Percentiles rank a stretch among this genome's conserved stretches.
phyloP scores from a whole-genome alignment of 2,888 invertebrate species.

The Actias luna region DNA sequence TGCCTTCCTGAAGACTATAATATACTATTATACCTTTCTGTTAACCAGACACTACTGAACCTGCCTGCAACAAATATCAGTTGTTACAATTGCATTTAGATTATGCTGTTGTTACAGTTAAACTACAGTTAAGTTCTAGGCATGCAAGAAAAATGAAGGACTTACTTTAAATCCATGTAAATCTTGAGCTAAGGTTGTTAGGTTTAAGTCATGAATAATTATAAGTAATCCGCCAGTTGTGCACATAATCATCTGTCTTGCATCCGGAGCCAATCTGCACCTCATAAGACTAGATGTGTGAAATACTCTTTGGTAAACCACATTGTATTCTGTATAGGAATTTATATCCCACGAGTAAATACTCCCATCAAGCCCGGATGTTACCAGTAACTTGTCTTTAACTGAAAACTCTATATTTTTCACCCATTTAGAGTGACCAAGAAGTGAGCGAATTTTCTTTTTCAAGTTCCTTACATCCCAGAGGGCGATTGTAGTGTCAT shows the following conservation, averaged over 20 bases:
- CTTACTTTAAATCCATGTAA: slow-evolving; percentile 91
- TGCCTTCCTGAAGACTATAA: too few species aligned
- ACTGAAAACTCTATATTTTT: slow-evolving; percentile 97
- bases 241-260: slow-evolving; percentile 93
- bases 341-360: slow-evolving; percentile 97
- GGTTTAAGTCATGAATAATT: slow-evolving; percentile 93
- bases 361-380: slow-evolving; percentile 96
- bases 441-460: slow-evolving; percentile 87
- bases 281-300: slow-evolving; percentile 93
- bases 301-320: slow-evolving; percentile 91
- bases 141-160: neutral
- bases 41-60: too few species aligned
- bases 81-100: too few species aligned
- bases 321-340: slow-evolving; percentile 89
- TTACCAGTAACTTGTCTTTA: slow-evolving; percentile 91
- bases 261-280: slow-evolving; percentile 92
- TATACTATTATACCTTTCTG: too few species aligned
- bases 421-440: slow-evolving; percentile 97
- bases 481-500: slow-evolving; percentile 94
- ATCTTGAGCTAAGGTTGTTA: slow-evolving; percentile 89
- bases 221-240: slow-evolving; percentile 95
- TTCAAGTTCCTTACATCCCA: slow-evolving; percentile 96
- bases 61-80: too few species aligned
- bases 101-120: too few species aligned
- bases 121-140: slow-evolving; percentile 9